phyloP scores from a whole-genome alignment of 2,888 invertebrate genomes.

The Biston stratarius region DNA sequence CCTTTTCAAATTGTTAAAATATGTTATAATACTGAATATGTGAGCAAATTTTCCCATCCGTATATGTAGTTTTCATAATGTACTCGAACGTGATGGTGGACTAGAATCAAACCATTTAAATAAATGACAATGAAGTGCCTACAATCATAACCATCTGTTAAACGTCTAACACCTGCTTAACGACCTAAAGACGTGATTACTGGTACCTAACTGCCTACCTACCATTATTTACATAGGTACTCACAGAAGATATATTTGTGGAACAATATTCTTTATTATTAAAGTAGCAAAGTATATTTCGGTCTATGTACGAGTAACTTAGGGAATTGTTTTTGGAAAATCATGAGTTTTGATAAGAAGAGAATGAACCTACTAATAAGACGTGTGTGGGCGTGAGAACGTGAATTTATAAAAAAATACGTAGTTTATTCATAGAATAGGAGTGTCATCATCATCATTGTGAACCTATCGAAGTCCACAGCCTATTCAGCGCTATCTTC shows the following conservation, averaged over 20 bases:
- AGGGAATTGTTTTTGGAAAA: constrained; percentile 4
- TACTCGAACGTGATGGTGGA: background rate
- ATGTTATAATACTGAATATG: too few species aligned
- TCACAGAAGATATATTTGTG: background rate
- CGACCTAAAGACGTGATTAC: constrained; percentile 11
- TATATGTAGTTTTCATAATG: too few species aligned
- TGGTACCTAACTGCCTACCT: background rate
- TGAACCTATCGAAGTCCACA: too few species aligned
- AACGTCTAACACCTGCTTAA: constrained; percentile 25
- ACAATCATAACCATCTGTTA: constrained; percentile 18
- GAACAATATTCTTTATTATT: background rate
- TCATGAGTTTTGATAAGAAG: constrained; percentile 3
- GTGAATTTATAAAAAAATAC: constrained; percentile 15
- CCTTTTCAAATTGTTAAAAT: too few species aligned
- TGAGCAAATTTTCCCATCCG: too few species aligned
- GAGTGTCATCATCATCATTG: background rate
- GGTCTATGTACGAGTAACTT: background rate
- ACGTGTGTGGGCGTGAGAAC: constrained; percentile 15
- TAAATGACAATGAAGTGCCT: constrained; percentile 16
- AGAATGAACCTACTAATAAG: constrained; percentile 4
- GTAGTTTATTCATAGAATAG: constrained; percentile 2
- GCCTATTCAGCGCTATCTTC: too few species aligned
- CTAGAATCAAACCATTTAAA: background rate
- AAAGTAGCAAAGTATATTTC: background rate
- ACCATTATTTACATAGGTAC: background rate